Evolutionary conservation across 2,113 vertebrate genomes (phyloP).

Genomic region (Coturnix japonica): DNA sequence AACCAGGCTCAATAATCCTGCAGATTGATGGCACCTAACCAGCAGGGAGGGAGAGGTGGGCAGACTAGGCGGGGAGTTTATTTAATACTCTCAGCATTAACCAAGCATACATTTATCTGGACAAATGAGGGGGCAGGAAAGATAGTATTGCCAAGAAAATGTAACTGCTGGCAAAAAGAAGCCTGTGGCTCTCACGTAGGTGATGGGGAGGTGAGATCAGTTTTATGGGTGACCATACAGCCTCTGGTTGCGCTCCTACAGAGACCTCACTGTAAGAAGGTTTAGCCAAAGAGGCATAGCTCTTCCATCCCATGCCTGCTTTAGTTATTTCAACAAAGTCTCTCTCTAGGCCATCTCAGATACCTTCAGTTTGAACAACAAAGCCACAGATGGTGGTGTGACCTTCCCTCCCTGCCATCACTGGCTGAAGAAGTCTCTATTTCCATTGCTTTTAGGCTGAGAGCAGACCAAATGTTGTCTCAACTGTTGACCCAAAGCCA

Average conservation of each 20-base stretch:
- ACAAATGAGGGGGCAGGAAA: slow-evolving; percentile 28
- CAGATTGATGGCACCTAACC: slow-evolving; percentile 58
- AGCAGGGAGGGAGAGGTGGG: not conserved
- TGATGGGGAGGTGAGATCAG: not conserved
- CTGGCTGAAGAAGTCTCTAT: not conserved
- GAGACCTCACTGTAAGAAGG: not conserved
- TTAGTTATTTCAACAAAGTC: not conserved
- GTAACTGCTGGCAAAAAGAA: not conserved
- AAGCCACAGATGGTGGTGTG: not conserved
- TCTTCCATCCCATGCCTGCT: not conserved
- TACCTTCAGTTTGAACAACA: fast-evolving
- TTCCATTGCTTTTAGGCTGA: not conserved
- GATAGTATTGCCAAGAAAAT: not conserved
- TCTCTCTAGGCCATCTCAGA: not conserved
- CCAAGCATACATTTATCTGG: not conserved
- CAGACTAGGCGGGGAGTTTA: slow-evolving; percentile 16
- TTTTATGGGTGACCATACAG: no score
- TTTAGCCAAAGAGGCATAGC: not conserved
- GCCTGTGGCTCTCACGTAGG: not conserved
- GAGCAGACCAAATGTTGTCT: not conserved
- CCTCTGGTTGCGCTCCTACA: not conserved
- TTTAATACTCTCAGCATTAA: slow-evolving; percentile 41
- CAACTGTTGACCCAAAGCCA: not conserved
- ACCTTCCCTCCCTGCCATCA: not conserved
- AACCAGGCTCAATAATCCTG: slow-evolving; percentile 61